Evolutionary conservation across 1,140 invertebrate genomes (phyloP), one percentile per base, ranked within the genome.

Genomic region (Hycleus cichorii): DNA sequence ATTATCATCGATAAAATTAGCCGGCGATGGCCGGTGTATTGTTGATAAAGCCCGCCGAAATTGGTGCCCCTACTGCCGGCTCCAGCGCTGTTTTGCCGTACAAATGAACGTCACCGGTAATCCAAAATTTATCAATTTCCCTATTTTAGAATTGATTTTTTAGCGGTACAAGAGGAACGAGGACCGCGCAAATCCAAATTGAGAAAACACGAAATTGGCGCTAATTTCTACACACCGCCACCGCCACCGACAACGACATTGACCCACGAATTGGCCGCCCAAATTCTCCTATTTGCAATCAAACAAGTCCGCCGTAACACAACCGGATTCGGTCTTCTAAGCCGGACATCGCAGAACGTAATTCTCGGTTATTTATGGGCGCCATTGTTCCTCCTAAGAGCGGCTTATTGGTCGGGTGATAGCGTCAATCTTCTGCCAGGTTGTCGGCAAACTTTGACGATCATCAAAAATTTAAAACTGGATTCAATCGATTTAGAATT

Each of bases 61-160:
- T 73, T 93, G 90, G 90, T 93, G 91, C 74, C 90, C 91, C 0
- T 85, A 83, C 65, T 94, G 91, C 70, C 77, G 91, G 49, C 75
- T 93, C 4, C 82, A 87, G 68, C 87, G 88, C 63, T 93, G 90
- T 67, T 84, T 92, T 57, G 66, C 77, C 2, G 87, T 88, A 9
- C 80, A 82, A 52, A 93, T 93, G 90, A 91, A 92, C 64, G 80
- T 81, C 9, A 69, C 82, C 74, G 87, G 88, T 90, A 78, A 77
- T 11, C 3, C 8, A 43, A 45, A 39, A 49, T 49, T 6, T 47
- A 10, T 38, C 11, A 57, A 48, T 44, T 57, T 12, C 10, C 3
- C 49, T 7, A 10, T 32, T 43, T 27, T 46, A 18, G 18, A 18
- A 18, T 18, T 18, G 18, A 1, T 24, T 49, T 72, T 73, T 47